Evolutionary conservation across 2,113 vertebrate genomes (phyloP).

Genomic region (Lampris megalopsis): DNA sequence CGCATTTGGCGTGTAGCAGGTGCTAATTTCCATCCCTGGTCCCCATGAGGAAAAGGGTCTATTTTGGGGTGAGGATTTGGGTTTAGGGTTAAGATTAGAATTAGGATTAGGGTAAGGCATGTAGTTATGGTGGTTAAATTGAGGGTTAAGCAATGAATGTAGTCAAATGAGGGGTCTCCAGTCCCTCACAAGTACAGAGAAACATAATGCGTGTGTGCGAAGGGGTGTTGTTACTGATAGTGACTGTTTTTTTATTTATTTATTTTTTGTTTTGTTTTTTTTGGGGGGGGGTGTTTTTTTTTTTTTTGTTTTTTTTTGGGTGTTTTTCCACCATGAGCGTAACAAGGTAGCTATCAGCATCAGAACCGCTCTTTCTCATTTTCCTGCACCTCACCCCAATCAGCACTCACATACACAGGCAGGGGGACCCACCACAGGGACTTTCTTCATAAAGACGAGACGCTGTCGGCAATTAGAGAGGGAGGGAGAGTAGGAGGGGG

Average conservation of each 20-base stretch:
- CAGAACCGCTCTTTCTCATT: constrained; percentile 32
- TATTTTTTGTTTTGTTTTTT: too few species aligned
- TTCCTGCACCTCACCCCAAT: constrained; percentile 12
- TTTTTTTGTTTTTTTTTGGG: too few species aligned
- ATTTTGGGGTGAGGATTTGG: too few species aligned
- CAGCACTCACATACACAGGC: constrained; percentile 3
- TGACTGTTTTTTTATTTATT: background rate
- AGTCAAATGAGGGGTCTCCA: background rate
- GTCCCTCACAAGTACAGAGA: too few species aligned
- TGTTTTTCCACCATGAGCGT: constrained; percentile 24
- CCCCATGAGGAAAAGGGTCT: too few species aligned
- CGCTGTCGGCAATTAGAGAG: constrained; percentile 61
- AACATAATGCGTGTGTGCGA: background rate
- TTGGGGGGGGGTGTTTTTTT: too few species aligned
- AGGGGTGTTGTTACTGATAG: background rate
- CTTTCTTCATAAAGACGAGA: constrained; percentile 60
- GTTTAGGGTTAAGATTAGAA: too few species aligned
- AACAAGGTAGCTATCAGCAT: constrained; percentile 52
- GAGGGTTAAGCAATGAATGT: background rate
- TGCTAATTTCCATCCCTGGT: too few species aligned
- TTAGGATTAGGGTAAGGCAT: too few species aligned
- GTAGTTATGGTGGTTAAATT: too few species aligned
- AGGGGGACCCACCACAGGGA: constrained; percentile 36
- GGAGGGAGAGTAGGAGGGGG: constrained; percentile 24
- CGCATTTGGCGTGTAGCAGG: background rate